phyloP scores from a whole-genome alignment of 2,888 invertebrate genomes.

The Trachelus troglodyta region DNA sequence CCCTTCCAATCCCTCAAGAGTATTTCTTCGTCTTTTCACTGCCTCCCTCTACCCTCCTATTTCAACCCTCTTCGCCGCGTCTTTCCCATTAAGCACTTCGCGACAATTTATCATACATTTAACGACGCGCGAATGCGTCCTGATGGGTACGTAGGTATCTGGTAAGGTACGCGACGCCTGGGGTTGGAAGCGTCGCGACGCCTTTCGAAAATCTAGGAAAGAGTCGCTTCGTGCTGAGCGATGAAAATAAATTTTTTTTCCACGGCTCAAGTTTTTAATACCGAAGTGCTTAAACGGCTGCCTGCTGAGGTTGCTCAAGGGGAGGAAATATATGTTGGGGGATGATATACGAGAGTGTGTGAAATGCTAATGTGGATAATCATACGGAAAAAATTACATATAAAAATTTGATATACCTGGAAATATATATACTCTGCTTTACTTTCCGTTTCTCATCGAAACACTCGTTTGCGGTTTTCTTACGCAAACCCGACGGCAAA shows the following conservation, averaged over 20 bases:
- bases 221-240: not conserved
- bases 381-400: not conserved
- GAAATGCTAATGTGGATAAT: too few relatives aligned
- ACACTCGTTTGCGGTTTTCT: not conserved
- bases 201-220: not conserved
- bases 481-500: not conserved
- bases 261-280: not conserved
- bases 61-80: conserved; percentile 32
- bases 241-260: not conserved
- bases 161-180: not conserved
- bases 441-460: not conserved
- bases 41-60: conserved; percentile 33
- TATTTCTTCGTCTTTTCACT: conserved; percentile 38
- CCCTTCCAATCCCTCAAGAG: conserved; percentile 51
- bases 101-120: conserved; percentile 66
- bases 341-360: not conserved
- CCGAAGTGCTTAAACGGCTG: not conserved
- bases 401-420: not conserved
- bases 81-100: conserved; percentile 64
- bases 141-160: conserved; percentile 2
- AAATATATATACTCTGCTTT: not conserved
- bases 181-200: not conserved
- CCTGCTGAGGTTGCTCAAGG: not conserved
- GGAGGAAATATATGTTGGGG: not conserved
- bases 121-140: conserved; percentile 38